Conservation (phyloP, 2,888 invertebrate genomes). For the Thymelicus sylvestris region DNA sequence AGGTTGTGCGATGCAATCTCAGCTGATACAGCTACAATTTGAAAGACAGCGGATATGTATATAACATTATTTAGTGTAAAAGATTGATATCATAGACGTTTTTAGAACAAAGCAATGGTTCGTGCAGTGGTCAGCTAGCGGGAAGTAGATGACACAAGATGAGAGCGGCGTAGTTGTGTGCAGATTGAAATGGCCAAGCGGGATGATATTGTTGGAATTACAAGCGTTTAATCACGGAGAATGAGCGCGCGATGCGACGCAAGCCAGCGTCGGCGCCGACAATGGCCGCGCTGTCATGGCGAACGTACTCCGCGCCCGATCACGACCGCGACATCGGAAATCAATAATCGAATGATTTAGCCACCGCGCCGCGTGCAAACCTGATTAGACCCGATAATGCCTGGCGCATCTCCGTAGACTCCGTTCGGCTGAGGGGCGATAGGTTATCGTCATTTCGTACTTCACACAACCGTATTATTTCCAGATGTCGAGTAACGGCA, state of each 20-base stretch:
- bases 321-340: slow-evolving; percentile 84
- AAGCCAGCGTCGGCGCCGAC: slow-evolving; percentile 67
- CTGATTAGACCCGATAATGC: slow-evolving; percentile 83
- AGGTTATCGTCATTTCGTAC: slow-evolving; percentile 73
- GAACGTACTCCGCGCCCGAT: slow-evolving; percentile 74
- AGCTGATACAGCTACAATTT: slow-evolving; percentile 19
- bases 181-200: slow-evolving; percentile 76
- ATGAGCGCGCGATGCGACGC: slow-evolving; percentile 67
- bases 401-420: slow-evolving; percentile 68
- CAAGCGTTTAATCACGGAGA: slow-evolving; percentile 81
- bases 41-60: slow-evolving; percentile 33
- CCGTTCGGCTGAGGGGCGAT: slow-evolving; percentile 61
- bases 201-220: slow-evolving; percentile 82
- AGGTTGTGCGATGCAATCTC: slow-evolving; percentile 18
- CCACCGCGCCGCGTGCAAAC: slow-evolving; percentile 84
- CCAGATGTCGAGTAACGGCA: slow-evolving; percentile 67
- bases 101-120: slow-evolving; percentile 50
- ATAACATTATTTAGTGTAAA: slow-evolving; percentile 38
- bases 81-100: slow-evolving; percentile 39
- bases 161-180: slow-evolving; percentile 53
- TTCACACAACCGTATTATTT: slow-evolving; percentile 73
- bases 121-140: slow-evolving; percentile 50
- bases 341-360: slow-evolving; percentile 85
- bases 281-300: slow-evolving; percentile 79
- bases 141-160: slow-evolving; percentile 62